phyloP scores from a whole-genome alignment of 2,888 invertebrate genomes.

The Macaria liturata region DNA sequence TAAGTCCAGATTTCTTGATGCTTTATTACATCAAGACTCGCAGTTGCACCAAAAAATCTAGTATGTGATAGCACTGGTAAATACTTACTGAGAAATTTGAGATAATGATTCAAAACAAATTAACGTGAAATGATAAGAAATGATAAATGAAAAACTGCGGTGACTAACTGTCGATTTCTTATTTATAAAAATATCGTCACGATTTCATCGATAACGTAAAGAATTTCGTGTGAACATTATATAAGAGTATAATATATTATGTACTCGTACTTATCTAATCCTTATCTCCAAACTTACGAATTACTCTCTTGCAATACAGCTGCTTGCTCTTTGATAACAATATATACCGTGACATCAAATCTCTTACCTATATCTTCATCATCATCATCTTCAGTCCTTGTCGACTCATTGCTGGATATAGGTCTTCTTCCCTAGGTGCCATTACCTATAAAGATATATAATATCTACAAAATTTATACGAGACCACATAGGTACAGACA shows the following conservation, averaged over 20 bases:
- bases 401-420: too few species aligned
- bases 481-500: conserved; percentile 1
- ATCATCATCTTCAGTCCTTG: too few species aligned
- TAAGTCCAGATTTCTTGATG: too few species aligned
- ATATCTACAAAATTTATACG: neutral
- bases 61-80: too few species aligned
- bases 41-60: too few species aligned
- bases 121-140: neutral
- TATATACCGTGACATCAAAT: neutral
- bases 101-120: neutral
- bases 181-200: conserved; percentile 3
- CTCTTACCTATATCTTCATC: too few species aligned
- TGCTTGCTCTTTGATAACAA: conserved; percentile 8
- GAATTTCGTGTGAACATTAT: too few species aligned
- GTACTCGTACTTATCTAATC: conserved; percentile 7
- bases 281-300: conserved; percentile 5
- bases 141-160: neutral
- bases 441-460: neutral
- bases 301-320: conserved; percentile 13
- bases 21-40: too few species aligned
- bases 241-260: too few species aligned
- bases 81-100: neutral
- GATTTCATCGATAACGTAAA: too few species aligned
- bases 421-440: too few species aligned
- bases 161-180: neutral